These are phyloP conservation scores for Tetramorium alpestre DNA, from an alignment of 1,140 invertebrate species.

Conservation along the genomic window DNA sequence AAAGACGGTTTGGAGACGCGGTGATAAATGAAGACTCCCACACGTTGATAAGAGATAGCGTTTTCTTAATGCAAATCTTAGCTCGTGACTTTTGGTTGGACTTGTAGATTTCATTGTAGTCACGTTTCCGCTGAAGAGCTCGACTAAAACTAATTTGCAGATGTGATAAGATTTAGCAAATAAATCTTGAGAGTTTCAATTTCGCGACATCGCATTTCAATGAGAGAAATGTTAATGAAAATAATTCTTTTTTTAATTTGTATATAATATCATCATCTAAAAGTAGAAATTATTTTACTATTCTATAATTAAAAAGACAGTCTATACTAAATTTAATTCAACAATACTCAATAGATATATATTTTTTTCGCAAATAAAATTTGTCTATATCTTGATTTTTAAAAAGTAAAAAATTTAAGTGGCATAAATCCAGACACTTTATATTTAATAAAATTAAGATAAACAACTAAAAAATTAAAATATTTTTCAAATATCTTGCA, in stretches of 20 bases:
- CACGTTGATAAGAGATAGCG: neutral
- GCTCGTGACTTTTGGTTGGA: neutral
- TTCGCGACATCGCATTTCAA: neutral
- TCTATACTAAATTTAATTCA: neutral
- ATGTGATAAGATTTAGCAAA: neutral
- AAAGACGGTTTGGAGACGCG: neutral
- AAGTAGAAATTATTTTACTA: neutral
- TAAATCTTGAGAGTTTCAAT: neutral
- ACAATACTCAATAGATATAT: neutral
- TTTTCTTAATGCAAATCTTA: slow-evolving; percentile 9
- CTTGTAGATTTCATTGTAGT: too few relatives aligned
- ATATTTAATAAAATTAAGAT: neutral
- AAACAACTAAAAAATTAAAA: neutral
- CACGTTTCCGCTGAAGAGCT: neutral
- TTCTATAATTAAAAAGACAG: neutral
- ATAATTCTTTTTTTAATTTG: neutral
- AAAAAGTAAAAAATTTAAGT: neutral
- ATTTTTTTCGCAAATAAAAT: neutral
- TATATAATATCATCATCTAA: neutral
- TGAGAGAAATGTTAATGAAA: neutral
- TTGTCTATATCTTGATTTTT: neutral
- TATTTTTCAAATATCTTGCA: neutral
- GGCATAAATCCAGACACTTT: neutral
- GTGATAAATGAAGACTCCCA: slow-evolving; percentile 13
- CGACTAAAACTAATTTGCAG: neutral